Evolutionary conservation across 2,797 vertebrate genomes (phyloP).

Genomic region (Scleropages formosus): DNA sequence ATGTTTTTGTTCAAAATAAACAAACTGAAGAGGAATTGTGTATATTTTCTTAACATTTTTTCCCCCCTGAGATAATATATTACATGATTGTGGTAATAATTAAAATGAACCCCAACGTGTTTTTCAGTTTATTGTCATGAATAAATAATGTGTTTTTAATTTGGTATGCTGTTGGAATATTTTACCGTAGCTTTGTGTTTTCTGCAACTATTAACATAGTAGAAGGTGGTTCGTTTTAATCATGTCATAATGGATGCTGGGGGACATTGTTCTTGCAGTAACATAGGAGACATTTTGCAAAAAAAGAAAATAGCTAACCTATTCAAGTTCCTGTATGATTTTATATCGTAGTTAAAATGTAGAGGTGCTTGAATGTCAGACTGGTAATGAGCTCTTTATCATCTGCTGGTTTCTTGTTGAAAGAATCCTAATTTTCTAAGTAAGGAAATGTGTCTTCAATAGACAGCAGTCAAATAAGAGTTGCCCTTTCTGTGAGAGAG

Average conservation of each 20-base stretch:
- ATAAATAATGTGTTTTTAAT: constrained; percentile 46
- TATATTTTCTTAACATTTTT: constrained; percentile 22
- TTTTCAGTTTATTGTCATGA: too few species aligned
- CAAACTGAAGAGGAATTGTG: constrained; percentile 15
- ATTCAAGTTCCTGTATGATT: constrained; percentile 51
- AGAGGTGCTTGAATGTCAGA: not conserved
- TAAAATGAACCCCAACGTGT: constrained; percentile 55
- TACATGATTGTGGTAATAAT: constrained; percentile 47
- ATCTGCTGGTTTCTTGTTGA: too few species aligned
- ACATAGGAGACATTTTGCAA: constrained; percentile 54
- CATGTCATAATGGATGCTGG: constrained; percentile 68
- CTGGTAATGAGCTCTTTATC: not conserved
- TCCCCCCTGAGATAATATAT: constrained; percentile 26
- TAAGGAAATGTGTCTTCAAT: too few species aligned
- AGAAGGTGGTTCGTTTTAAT: constrained; percentile 68
- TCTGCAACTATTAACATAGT: constrained; percentile 67
- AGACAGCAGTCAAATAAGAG: too few species aligned
- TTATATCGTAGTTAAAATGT: constrained; percentile 52
- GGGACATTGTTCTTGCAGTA: constrained; percentile 62
- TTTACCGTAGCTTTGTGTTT: constrained; percentile 47
- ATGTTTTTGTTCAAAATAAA: constrained; percentile 18
- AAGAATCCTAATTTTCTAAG: too few species aligned
- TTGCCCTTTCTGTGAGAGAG: too few species aligned
- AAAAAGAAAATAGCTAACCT: too few species aligned
- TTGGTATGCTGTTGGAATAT: constrained; percentile 56